Evolutionary conservation across 2,888 invertebrate species (phyloP).

Genomic region (Drosophila infuscata): DNA sequence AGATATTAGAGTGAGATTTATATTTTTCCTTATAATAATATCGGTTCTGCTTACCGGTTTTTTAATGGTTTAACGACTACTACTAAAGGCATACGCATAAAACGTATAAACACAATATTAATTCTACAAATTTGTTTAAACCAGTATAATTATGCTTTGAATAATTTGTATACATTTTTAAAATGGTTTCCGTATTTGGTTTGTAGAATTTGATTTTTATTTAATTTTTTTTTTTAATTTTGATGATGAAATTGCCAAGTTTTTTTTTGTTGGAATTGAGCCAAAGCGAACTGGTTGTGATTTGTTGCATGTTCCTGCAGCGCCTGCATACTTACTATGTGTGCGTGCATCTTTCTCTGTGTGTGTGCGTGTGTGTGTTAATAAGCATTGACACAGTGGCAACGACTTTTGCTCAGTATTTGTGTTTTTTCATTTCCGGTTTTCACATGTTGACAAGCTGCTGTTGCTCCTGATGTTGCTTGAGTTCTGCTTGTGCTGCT

Average conservation of each 20-base stretch:
- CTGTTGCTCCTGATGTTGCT: constrained; percentile 48
- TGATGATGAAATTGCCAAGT: not conserved
- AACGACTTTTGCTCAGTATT: constrained; percentile 74
- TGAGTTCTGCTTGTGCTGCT: constrained; percentile 45
- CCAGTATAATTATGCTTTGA: not conserved
- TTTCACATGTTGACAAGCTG: constrained; percentile 76
- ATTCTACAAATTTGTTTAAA: not conserved
- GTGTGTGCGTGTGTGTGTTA: constrained; percentile 57
- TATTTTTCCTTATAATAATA: too few relatives aligned
- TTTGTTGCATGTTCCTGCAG: constrained; percentile 36
- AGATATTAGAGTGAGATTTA: too few relatives aligned
- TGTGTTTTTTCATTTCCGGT: constrained; percentile 81
- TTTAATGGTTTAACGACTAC: too few relatives aligned
- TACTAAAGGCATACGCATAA: too few relatives aligned
- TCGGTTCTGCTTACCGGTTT: too few relatives aligned
- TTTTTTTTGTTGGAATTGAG: not conserved
- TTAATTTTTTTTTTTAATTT: not conserved
- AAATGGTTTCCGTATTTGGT: not conserved
- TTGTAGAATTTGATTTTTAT: not conserved
- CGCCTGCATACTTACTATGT: constrained; percentile 19
- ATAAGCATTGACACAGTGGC: constrained; percentile 74
- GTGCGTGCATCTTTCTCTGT: not conserved
- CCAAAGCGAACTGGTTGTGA: constrained; percentile 17
- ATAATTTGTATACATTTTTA: not conserved
- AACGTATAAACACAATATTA: not conserved